phyloP scores from a whole-genome alignment of 2,888 invertebrate genomes.

The Alsophila aescularia region DNA sequence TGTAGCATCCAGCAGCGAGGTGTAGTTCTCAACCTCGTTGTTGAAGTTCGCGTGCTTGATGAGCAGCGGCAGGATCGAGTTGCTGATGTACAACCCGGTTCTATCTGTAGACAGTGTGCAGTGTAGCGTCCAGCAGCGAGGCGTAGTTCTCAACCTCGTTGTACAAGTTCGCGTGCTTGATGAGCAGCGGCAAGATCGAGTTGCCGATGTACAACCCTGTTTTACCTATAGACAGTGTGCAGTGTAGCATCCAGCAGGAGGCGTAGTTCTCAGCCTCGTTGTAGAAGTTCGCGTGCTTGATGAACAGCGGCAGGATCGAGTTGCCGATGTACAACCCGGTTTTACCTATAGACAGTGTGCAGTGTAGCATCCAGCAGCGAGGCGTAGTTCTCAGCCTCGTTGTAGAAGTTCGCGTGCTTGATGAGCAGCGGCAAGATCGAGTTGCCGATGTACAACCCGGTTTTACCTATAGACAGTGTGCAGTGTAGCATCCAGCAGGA shows the following conservation, averaged over 20 bases:
- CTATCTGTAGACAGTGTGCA: constrained; percentile 97
- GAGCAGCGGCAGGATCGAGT: too few species aligned
- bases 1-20: constrained; percentile 97
- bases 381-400: constrained; percentile 97
- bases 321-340: too few species aligned
- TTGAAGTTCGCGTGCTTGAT: constrained; percentile 99
- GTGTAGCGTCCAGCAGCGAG: constrained; percentile 97
- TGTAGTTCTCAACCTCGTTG: constrained; percentile 97
- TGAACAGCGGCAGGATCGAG: constrained; percentile 98
- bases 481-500: constrained; percentile 98
- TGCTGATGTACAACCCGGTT: too few species aligned
- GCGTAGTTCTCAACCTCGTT: constrained; percentile 98
- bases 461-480: constrained; percentile 95
- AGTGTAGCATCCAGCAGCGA: constrained; percentile 98
- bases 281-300: constrained; percentile 98
- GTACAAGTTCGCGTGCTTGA: constrained; percentile 98
- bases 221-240: constrained; percentile 95
- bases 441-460: too few species aligned
- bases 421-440: constrained; percentile 98
- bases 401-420: constrained; percentile 98
- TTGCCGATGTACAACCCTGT: too few species aligned
- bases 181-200: constrained; percentile 98
- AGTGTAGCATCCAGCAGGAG: constrained; percentile 98
- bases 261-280: constrained; percentile 98
- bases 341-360: constrained; percentile 95